Evolutionary conservation across 1,140 invertebrate species (phyloP), one percentile per base, ranked within the genome.

Genomic region (Eupristina koningsbergeri): DNA sequence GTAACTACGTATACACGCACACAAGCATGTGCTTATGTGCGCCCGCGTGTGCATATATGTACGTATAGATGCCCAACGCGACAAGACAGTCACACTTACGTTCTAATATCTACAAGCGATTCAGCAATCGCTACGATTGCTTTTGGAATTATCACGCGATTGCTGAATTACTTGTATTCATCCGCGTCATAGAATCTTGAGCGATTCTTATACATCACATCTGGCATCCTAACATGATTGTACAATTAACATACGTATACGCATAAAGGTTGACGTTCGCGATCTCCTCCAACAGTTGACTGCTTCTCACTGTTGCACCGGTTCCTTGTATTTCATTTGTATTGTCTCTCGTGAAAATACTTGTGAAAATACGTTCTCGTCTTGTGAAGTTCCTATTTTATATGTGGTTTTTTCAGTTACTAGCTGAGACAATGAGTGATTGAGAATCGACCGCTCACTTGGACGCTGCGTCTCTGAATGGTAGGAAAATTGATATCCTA

Each of bases 351-450:
- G 22, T 79, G 82, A 71, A 83, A 83, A 83, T 77, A 83, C 81
- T 83, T 73, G 82, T 69, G 69, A 63, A 84, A 53, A 74, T 76
- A 67, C 41, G 53, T 73, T 79, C 2, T 1, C n/a, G 50, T 58
- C 50, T 34, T 9, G 39, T 69, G 15, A 34, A 31, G 29, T 64
- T 83, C 58, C n/a, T 39, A 71, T 15, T 58, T 58, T 75, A 41
- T 26, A 0, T 45, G 29, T 36, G 22, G 8, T 79, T 74, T 53
- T 61, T 84, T 75, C 41, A 22, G 61, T 85, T 85, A 85, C 84
- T 85, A 92, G 90, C 92, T 93, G 92, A 92, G 92, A 92, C 89
- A 89, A 84, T 77, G 88, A 90, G 91, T 89, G 88, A 89, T 90
- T 89, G 84, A 85, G 89, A 84, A 87, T 88, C 86, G 91, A 92